These are phyloP conservation scores for Nomada fabriciana DNA, from an alignment of 2,888 invertebrate genomes.

Conservation along the genomic window DNA sequence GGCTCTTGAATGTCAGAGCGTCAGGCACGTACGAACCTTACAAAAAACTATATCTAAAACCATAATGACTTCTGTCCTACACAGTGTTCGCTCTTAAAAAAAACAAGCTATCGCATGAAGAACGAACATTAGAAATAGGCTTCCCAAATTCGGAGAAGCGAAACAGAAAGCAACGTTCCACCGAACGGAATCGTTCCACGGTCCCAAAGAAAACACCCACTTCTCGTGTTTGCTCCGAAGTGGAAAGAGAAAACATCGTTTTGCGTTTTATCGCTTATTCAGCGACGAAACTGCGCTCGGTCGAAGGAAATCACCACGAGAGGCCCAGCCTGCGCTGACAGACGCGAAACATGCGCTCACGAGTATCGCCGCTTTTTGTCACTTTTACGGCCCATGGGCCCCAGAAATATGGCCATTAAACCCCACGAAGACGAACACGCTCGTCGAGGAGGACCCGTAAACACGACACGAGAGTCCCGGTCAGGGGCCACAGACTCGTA, in stretches of 20 bases:
- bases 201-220: constrained; percentile 5
- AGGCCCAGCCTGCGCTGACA: constrained; percentile 74
- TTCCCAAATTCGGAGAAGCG: background rate
- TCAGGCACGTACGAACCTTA: background rate
- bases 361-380: constrained; percentile 79
- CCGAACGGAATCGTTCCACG: background rate
- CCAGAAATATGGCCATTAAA: constrained; percentile 79
- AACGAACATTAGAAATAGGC: too few relatives aligned
- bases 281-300: constrained; percentile 22
- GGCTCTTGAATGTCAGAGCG: too few relatives aligned
- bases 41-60: background rate
- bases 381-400: constrained; percentile 75
- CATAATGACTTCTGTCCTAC: background rate
- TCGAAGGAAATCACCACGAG: constrained; percentile 55
- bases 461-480: constrained; percentile 67
- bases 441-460: constrained; percentile 63
- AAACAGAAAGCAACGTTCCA: background rate
- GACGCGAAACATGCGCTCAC: constrained; percentile 79
- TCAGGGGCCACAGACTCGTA: constrained; percentile 63
- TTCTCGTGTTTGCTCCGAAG: constrained; percentile 6
- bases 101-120: background rate
- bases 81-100: background rate
- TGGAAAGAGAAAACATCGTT: constrained; percentile 43
- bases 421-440: constrained; percentile 66
- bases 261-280: constrained; percentile 61